Evolutionary conservation across 2,797 vertebrate species (phyloP).

Genomic region (Gymnocypris eckloni): DNA sequence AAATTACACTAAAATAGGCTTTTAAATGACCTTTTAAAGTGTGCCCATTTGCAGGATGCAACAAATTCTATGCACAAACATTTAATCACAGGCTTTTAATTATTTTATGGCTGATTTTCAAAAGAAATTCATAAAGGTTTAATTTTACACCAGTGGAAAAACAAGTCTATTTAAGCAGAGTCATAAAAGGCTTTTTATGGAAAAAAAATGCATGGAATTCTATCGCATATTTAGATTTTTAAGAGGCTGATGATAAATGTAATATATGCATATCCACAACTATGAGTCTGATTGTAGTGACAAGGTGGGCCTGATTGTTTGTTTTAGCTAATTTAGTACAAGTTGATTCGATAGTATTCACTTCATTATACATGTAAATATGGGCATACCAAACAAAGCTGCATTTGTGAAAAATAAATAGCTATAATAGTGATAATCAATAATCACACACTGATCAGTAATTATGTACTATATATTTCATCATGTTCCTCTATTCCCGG

Average conservation of each 20-base stretch:
- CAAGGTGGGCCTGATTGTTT: constrained; percentile 70
- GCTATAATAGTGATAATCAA: constrained; percentile 38
- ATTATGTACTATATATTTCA: constrained; percentile 21
- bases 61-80: background rate
- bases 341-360: constrained; percentile 67
- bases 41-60: background rate
- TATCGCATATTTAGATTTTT: background rate
- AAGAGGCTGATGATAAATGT: background rate
- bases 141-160: background rate
- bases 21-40: background rate
- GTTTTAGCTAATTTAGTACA: constrained; percentile 73
- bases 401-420: constrained; percentile 56
- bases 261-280: constrained; percentile 66
- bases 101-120: background rate
- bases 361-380: constrained; percentile 67
- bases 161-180: background rate
- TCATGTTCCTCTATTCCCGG: background rate
- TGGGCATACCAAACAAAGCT: constrained; percentile 61
- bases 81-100: background rate
- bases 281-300: constrained; percentile 65
- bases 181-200: background rate
- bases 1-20: background rate
- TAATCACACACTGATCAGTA: constrained; percentile 19
- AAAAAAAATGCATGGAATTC: constrained; percentile 3
- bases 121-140: background rate